Evolutionary conservation across 2,888 invertebrate species (phyloP), one percentile per base, ranked within the genome.

Genomic region (Venusia cambrica): DNA sequence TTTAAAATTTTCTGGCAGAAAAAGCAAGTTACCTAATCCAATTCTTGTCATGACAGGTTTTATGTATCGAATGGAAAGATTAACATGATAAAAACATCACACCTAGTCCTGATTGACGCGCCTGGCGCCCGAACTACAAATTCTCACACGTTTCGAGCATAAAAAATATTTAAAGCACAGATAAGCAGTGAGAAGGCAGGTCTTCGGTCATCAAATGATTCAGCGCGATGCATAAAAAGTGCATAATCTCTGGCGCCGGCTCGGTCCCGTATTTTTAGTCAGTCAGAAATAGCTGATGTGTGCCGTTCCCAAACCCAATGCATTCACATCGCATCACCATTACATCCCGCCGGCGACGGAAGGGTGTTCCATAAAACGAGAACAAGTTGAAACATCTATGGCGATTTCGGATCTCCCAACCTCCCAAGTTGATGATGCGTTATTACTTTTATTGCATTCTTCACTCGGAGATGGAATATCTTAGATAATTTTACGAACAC

Each of bases 211-310:
- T 43, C 56, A 48, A 53, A 54, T 62, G 62, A 64, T 71, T 73
- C 64, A 67, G 68, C 71, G 62, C 54, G 67, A 53, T 73, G 74
- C 70, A 73, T 74, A 83, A 83, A 83, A 83, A 83, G 62, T 74
- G 74, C 75, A 76, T 63, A 66, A 54, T 54, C 38, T 36, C 28
- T 46, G 53, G 54, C 54, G 56, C 56, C 56, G 45, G 48, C 48
- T 38, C 57, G 66, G 60, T 60, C 64, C 57, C 60, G 54, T 81
- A 80, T 80, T 80, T 80, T 77, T 80, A 80, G 75, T 57, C 17
- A 54, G 53, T 59, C 73, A 51, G 52, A 72, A 83, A 81, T 80
- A 81, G 66, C 54, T 48, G 50, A 70, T 69, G 56, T 72, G 65
- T 73, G 73, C 60, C 72, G 71, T 51, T 54, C 57, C 55, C 53